phyloP scores from a whole-genome alignment of 2,113 vertebrate species.

The Phrynosoma platyrhinos region DNA sequence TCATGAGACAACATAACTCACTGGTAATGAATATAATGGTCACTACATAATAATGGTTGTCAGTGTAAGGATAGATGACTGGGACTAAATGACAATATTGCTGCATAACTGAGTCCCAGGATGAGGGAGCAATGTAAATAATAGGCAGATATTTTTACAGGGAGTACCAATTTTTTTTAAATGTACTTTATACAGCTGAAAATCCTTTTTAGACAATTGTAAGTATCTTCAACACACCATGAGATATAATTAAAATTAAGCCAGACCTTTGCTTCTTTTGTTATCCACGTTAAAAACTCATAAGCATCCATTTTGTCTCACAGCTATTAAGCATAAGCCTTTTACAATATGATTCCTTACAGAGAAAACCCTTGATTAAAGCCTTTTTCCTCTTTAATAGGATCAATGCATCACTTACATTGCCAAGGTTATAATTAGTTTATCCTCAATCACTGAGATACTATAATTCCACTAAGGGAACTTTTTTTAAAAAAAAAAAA shows the following conservation, averaged over 20 bases:
- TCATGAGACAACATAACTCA: too few relatives aligned
- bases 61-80: too few relatives aligned
- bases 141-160: neutral
- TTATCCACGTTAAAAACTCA: neutral
- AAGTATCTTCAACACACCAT: neutral
- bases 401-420: slow-evolving; percentile 27
- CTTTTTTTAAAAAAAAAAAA: neutral
- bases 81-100: too few relatives aligned
- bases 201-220: too few relatives aligned
- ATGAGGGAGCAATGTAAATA: neutral
- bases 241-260: neutral
- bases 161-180: neutral
- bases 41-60: too few relatives aligned
- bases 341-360: neutral
- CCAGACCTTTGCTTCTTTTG: neutral
- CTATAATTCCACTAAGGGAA: neutral
- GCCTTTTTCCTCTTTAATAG: slow-evolving; percentile 26
- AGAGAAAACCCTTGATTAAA: slow-evolving; percentile 28
- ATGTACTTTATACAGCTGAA: too few relatives aligned
- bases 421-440: slow-evolving; percentile 23
- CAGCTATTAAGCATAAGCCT: neutral
- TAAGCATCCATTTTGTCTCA: neutral
- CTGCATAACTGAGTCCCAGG: neutral
- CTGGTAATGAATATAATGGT: too few relatives aligned
- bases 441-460: slow-evolving; percentile 20